These are phyloP conservation scores for Apotomis turbidana DNA, from an alignment of 2,888 invertebrate species.

Conservation along the genomic window DNA sequence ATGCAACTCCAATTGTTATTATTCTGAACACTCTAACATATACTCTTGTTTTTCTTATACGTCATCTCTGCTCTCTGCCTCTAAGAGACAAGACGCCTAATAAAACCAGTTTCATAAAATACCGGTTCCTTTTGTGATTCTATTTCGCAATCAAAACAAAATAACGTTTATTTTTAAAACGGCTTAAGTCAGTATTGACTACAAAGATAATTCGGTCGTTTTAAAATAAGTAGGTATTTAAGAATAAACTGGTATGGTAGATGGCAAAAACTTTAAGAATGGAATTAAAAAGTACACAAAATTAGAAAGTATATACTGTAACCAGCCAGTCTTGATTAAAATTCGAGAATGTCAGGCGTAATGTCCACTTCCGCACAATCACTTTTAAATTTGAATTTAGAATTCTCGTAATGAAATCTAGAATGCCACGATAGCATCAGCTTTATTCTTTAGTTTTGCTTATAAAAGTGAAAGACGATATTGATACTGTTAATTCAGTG, in stretches of 20 bases:
- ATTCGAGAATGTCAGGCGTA: conserved; percentile 25
- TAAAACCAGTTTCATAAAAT: background rate
- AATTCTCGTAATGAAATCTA: conserved; percentile 11
- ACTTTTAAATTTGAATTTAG: conserved; percentile 18
- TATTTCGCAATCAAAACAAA: conserved; percentile 4
- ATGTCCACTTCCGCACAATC: conserved; percentile 31
- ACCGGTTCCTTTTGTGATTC: conserved; percentile 6
- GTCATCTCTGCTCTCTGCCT: too few species aligned
- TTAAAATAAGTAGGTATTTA: background rate
- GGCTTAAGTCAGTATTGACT: background rate
- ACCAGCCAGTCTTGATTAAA: conserved; percentile 29
- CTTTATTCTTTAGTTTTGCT: background rate
- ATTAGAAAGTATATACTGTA: conserved; percentile 36
- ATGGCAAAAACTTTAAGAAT: background rate
- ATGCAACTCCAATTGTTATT: background rate
- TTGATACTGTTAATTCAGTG: too few species aligned
- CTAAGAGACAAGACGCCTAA: background rate
- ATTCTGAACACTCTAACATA: background rate
- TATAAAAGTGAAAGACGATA: background rate
- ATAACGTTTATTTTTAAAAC: background rate
- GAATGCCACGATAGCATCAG: background rate
- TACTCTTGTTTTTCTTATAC: background rate
- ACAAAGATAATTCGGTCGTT: too few species aligned
- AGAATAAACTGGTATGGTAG: too few species aligned
- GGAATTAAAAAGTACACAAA: conserved; percentile 28